Base-by-base conservation (phyloP, 1,140 invertebrate species). In the Brachionus angularis region DNA sequence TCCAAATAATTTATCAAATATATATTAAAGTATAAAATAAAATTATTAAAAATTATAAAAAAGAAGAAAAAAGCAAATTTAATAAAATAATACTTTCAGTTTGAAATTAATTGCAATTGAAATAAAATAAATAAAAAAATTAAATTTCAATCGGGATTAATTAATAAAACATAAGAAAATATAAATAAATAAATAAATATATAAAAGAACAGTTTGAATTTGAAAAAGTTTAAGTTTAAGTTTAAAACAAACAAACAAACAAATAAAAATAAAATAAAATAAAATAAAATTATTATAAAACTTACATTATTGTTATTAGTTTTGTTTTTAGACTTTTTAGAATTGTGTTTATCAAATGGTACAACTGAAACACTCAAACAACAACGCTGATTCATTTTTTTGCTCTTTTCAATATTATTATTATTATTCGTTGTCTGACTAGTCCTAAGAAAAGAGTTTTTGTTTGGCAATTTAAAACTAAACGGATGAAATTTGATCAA, bases 361-460 rank as follows among this genome's bases (percentile, higher is more conserved):
- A 67, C 62, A 4, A 67, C 62, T 18, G 62, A 67, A 14, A 67
- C 62, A 67, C 62, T 67, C n/a, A 67, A 31, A 23, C 62, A 67
- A 67, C 62, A 67, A 16, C 62, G 62, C 36, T 67, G 62, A 27
- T 42, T 67, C 62, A 67, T 67, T 58, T 58, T 58, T 33, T n/a
- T 44, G 18, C 27, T 18, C 18, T 46, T 23, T 12, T 47, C 29
- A 16, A 10, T 42, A 29, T 36, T 36, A 42, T 21, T 29, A 42
- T 42, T 8, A 14, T 25, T 64, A 36, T 25, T 46, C 12, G 33
- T 23, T 14, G 16, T 27, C 52, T 55, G 14, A 8, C 31, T 16
- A 21, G 8, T 44, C 23, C 21, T 47, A 21, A 64, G 18, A 7
- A 64, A 5, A n/a, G 8, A 10, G 4, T 7, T 18, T 55, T 58